Evolutionary conservation across 2,888 invertebrate genomes (phyloP), one percentile per base, ranked within the genome.

Genomic region (Spicauda simplicius): DNA sequence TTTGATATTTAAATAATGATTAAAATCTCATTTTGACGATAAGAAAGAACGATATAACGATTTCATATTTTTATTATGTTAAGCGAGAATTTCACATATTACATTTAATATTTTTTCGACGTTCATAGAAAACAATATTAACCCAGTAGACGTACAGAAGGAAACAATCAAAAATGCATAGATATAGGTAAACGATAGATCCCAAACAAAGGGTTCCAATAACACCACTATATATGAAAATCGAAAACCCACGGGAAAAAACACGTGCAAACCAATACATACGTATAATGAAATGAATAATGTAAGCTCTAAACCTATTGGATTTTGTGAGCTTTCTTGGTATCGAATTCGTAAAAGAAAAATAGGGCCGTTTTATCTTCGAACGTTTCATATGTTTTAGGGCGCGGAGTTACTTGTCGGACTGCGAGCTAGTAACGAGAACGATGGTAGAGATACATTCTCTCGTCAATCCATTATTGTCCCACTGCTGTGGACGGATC

Each of bases 271-370:
- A 60, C 66, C 66, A 66, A 66, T 66, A 59, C 59, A 66, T 66
- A 66, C 66, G 66, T 60, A 66, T 85, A 86, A 83, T 83, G 80
- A 76, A 82, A 86, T 86, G 84, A 86, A 86, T 86, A 84, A 86
- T 84, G 85, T 81, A 86, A 80, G 74, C 70, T 74, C 75, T 75
- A 70, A 76, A 74, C 80, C 79, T 83, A 83, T 84, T 80, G 83
- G 82, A 82, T 85, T 82, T 79, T 61, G 66, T 66, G 60, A 55
- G 66, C 66, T 66, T 66, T 55, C 60, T 48, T 66, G 62, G 62
- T 70, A 70, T 70, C 69, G 70, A 69, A 70, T 70, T 64, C 70
- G 70, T 56, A 50, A 70, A 70, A 69, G 69, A 69, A 70, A 70
- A 72, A 69, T 70, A 65, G 54, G 52, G 33, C 56, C 67, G 53